phyloP scores from a whole-genome alignment of 1,140 invertebrate genomes.

The Dryas iulia region DNA sequence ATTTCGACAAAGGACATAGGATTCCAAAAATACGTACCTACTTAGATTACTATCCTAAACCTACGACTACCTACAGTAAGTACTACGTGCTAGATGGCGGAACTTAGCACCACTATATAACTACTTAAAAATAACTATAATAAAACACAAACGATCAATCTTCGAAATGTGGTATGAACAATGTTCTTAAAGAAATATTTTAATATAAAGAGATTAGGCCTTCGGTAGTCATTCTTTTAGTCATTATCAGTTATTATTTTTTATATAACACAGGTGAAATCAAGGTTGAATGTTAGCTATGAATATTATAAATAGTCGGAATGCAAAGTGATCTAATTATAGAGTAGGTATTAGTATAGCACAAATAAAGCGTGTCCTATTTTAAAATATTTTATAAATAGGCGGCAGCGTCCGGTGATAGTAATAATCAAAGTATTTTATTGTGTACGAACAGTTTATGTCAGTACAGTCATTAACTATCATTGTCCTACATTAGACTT shows the following conservation, averaged over 20 bases:
- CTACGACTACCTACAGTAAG: no score
- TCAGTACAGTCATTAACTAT: slow-evolving; percentile 7
- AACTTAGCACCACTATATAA: no score
- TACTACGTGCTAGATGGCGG: no score
- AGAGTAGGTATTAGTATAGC: slow-evolving; percentile 11
- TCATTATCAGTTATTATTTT: not conserved
- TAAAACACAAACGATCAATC: no score
- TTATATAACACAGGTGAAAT: not conserved
- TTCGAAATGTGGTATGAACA: no score
- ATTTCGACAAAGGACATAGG: no score
- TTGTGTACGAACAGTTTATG: slow-evolving; percentile 16
- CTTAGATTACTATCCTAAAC: no score
- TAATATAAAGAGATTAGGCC: not conserved
- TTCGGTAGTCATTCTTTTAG: not conserved
- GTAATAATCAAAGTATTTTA: slow-evolving; percentile 31
- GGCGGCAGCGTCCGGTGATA: slow-evolving; percentile 15
- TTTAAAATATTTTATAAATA: slow-evolving; percentile 27
- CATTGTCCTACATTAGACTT: not conserved
- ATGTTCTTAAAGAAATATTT: not conserved
- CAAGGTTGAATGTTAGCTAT: not conserved
- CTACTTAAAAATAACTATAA: no score
- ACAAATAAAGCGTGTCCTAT: slow-evolving; percentile 14
- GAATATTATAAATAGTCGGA: slow-evolving; percentile 5
- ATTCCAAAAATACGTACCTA: no score
- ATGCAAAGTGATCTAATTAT: slow-evolving; percentile 15